Conservation (phyloP, 2,797 vertebrate species). For the Crenuchus spilurus region DNA sequence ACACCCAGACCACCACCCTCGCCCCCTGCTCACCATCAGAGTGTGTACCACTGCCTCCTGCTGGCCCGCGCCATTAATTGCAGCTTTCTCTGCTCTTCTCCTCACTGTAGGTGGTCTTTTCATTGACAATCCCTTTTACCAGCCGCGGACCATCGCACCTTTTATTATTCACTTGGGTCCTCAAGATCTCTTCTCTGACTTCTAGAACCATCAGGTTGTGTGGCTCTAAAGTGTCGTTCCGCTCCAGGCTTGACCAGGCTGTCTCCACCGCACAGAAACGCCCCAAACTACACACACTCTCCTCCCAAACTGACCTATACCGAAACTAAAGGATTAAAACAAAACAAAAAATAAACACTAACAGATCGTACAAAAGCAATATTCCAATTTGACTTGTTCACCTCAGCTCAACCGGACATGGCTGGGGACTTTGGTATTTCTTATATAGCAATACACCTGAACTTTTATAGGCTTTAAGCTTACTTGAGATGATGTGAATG, state of each 20-base stretch:
- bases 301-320: slow-evolving; percentile 39
- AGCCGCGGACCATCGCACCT: slow-evolving; percentile 95
- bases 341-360: no score
- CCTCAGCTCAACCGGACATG: slow-evolving; percentile 59
- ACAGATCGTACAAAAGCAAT: slow-evolving; percentile 75
- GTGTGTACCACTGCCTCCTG: slow-evolving; percentile 73
- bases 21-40: slow-evolving; percentile 71
- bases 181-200: slow-evolving; percentile 99
- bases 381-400: slow-evolving; percentile 69
- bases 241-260: slow-evolving; percentile 55
- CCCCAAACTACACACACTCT: slow-evolving; percentile 52
- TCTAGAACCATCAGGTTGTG: slow-evolving; percentile 92
- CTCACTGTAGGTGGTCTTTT: slow-evolving; percentile 96
- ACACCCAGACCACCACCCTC: slow-evolving; percentile 23
- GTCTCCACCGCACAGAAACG: slow-evolving; percentile 53
- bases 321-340: slow-evolving; percentile 46
- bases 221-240: slow-evolving; percentile 79
- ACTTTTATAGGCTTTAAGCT: slow-evolving; percentile 72
- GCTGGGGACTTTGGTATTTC: slow-evolving; percentile 62
- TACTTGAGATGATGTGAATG: slow-evolving; percentile 81
- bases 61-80: slow-evolving; percentile 77
- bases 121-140: slow-evolving; percentile 99
- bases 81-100: slow-evolving; percentile 86
- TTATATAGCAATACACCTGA: slow-evolving; percentile 82
- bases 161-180: slow-evolving; percentile 99